Base-by-base conservation (phyloP, 2,888 invertebrate genomes). In the Diplolepis rosae region DNA sequence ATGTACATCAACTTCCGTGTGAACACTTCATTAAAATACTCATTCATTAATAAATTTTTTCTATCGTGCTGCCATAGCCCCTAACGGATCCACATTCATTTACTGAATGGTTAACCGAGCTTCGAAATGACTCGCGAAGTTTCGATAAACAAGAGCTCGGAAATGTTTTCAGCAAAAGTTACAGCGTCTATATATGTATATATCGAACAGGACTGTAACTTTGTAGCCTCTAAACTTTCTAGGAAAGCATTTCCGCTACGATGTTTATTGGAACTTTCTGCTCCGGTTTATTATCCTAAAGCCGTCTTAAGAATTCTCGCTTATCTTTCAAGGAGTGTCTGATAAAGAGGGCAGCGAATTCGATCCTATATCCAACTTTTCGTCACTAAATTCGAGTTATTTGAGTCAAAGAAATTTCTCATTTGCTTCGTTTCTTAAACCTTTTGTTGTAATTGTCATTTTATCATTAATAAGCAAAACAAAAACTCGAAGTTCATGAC, bases 31-130 rank as follows among this genome's bases (percentile, higher is more conserved):
- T 61, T 61, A 61, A 61, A 61, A 61, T 61, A 61, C 61, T 42
- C 35, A 61, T 61, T 61, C 61, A 61, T 61, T 61, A 61, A 61
- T 61, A 61, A 61, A 35, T 61, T 61, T 61, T 61, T 61, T 61
- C 35, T 39, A 22, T 61, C 39, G 15, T 24, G 61, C 39, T 42
- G 39, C 61, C 61, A 27, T 39, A 61, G 39, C 39, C 61, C 61
- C n/a, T 39, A 15, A 61, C 35, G 61, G 39, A 61, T 61, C 39
- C 39, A 39, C 61, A 61, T 61, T 61, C 61, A 61, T 61, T 61
- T 61, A 39, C 24, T 50, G 50, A 50, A 50, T 50, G 50, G 50
- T 24, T 27, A 50, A 50, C 50, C 24, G 50, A 50, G 50, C 50
- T 50, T 50, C 50, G 50, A 50, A 50, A 50, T 50, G 27, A 50